A percentile compares a stretch with the other conserved stretches of the same genome.
phyloP scores from a whole-genome alignment of 2,888 invertebrate species.

The Crocallis elinguaria region DNA sequence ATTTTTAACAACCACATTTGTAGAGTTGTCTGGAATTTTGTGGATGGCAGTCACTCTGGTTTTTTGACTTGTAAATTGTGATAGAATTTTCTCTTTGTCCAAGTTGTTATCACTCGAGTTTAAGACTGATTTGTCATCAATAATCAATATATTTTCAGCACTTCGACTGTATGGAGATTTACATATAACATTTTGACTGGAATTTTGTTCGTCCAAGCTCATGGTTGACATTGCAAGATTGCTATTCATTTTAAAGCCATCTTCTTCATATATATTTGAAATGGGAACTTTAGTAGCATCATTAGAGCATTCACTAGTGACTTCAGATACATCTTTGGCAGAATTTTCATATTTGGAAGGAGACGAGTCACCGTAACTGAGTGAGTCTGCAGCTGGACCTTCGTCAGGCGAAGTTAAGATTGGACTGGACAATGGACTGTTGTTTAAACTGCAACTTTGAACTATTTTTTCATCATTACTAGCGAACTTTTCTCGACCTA shows the following conservation, averaged over 20 bases:
- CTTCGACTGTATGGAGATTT: conserved; percentile 64
- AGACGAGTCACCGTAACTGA: conserved; percentile 37
- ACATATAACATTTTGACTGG: conserved; percentile 42
- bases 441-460: conserved; percentile 29
- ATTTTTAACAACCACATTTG: background rate
- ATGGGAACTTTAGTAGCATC: conserved; percentile 20
- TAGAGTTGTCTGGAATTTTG: conserved; percentile 49
- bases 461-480: conserved; percentile 2
- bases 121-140: conserved; percentile 33
- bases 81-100: conserved; percentile 63
- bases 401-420: conserved; percentile 46
- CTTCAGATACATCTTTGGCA: conserved; percentile 41
- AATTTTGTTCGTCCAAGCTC: conserved; percentile 60
- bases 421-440: conserved; percentile 44
- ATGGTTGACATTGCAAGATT: conserved; percentile 60
- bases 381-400: conserved; percentile 36
- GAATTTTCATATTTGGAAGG: conserved; percentile 34
- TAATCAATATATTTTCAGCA: conserved; percentile 66
- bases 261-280: conserved; percentile 2
- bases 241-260: conserved; percentile 37
- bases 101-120: conserved; percentile 53
- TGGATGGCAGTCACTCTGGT: conserved; percentile 64
- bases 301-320: conserved; percentile 23
- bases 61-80: conserved; percentile 65
- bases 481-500: conserved; percentile 4